phyloP scores from a whole-genome alignment of 2,888 invertebrate genomes.

The Argyresthia albistria region DNA sequence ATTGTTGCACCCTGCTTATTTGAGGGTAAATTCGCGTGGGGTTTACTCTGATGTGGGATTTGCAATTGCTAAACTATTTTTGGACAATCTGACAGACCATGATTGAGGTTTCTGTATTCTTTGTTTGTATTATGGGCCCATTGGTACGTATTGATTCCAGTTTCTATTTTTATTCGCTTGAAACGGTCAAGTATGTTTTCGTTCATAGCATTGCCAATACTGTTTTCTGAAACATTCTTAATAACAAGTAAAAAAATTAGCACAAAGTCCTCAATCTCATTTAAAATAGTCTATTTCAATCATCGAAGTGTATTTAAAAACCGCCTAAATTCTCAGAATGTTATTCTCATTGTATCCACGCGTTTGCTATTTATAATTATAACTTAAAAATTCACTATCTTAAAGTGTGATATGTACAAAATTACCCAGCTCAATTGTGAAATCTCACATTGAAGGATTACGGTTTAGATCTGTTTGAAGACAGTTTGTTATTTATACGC shows the following conservation, averaged over 20 bases:
- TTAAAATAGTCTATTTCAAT: constrained; percentile 48
- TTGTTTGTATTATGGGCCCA: background rate
- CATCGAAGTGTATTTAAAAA: constrained; percentile 49
- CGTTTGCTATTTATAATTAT: constrained; percentile 68
- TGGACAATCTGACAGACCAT: background rate
- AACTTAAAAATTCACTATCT: constrained; percentile 32
- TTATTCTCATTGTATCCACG: constrained; percentile 61
- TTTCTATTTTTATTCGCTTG: no score
- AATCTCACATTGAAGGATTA: constrained; percentile 18
- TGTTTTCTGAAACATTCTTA: no score
- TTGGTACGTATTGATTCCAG: background rate
- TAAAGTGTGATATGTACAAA: constrained; percentile 23
- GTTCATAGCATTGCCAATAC: no score
- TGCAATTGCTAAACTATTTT: background rate
- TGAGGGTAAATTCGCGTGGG: constrained; percentile 3
- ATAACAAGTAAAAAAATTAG: constrained; percentile 17
- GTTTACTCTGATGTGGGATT: background rate
- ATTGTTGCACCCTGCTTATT: constrained; percentile 26
- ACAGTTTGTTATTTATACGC: constrained; percentile 24
- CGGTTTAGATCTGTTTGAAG: constrained; percentile 33
- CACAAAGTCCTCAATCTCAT: constrained; percentile 37
- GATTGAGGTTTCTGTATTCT: background rate
- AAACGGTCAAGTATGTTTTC: no score
- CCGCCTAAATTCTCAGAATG: constrained; percentile 54
- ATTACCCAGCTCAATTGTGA: constrained; percentile 17